Evolutionary conservation across 2,888 invertebrate genomes (phyloP).

Genomic region (Drosophila ezoana): DNA sequence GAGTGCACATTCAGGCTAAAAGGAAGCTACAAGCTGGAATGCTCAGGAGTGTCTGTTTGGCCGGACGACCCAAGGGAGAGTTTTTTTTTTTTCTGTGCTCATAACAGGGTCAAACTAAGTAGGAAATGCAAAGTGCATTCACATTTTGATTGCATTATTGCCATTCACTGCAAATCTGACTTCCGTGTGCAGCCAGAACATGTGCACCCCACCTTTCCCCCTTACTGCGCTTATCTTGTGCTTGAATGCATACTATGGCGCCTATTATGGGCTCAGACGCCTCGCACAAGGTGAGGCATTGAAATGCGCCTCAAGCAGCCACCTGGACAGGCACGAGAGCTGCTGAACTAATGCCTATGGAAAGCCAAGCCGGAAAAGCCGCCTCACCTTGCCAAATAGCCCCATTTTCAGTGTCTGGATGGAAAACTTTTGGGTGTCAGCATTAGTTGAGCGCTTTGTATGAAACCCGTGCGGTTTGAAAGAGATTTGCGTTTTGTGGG

Average conservation of each 20-base stretch:
- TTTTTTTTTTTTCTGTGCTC: slow-evolving; percentile 9
- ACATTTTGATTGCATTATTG: slow-evolving; percentile 79
- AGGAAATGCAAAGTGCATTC: slow-evolving; percentile 81
- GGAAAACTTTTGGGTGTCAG: slow-evolving; percentile 58
- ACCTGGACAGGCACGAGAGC: slow-evolving; percentile 16
- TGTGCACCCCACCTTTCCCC: background rate
- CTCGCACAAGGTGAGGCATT: slow-evolving; percentile 58
- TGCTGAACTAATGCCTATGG: slow-evolving; percentile 38
- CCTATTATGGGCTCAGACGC: slow-evolving; percentile 43
- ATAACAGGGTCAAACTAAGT: slow-evolving; percentile 76
- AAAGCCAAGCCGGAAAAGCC: slow-evolving; percentile 41
- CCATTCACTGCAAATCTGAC: slow-evolving; percentile 59
- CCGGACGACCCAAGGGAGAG: background rate
- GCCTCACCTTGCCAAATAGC: slow-evolving; percentile 26
- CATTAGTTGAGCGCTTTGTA: slow-evolving; percentile 48
- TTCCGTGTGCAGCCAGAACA: slow-evolving; percentile 81
- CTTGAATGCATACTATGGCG: slow-evolving; percentile 44
- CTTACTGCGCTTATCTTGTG: slow-evolving; percentile 9
- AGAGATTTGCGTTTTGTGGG: slow-evolving; percentile 54
- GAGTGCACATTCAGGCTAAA: slow-evolving; percentile 57
- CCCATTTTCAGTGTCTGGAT: slow-evolving; percentile 33
- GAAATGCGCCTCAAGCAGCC: slow-evolving; percentile 56
- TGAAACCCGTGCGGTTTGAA: slow-evolving; percentile 56
- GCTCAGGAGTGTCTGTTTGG: slow-evolving; percentile 11
- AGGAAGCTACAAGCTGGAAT: slow-evolving; percentile 21